Conservation (phyloP, 2,888 invertebrate species). For the Pachycephus smyrnensis region DNA sequence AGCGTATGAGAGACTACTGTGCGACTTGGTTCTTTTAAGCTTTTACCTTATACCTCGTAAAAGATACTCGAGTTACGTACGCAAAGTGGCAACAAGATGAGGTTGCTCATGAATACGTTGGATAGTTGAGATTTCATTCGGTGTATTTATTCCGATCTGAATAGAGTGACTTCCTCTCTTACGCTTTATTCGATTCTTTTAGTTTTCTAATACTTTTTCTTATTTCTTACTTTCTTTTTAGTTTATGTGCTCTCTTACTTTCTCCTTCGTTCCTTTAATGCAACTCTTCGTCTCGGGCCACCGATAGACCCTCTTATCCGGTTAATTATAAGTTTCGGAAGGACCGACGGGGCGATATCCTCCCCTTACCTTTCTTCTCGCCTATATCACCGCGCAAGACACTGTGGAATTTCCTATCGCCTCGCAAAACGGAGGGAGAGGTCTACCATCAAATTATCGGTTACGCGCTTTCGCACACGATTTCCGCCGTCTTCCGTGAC, state of each 20-base stretch:
- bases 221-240: background rate
- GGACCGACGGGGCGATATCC: background rate
- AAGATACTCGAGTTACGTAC: background rate
- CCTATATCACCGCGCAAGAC: background rate
- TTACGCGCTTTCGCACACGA: background rate
- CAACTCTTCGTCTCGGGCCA: background rate
- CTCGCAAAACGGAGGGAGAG: background rate
- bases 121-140: background rate
- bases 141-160: background rate
- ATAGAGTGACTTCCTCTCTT: background rate
- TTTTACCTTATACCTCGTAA: background rate
- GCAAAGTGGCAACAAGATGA: background rate
- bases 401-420: background rate
- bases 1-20: background rate
- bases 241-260: background rate
- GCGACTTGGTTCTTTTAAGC: background rate
- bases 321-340: background rate
- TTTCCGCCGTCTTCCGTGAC: background rate
- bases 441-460: background rate
- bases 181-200: background rate
- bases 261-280: background rate
- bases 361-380: background rate
- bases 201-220: background rate
- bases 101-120: background rate
- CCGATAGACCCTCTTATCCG: background rate